phyloP scores from a whole-genome alignment of 37 sponge, comb jelly and placozoan species.

The Bolinopsis microptera region DNA sequence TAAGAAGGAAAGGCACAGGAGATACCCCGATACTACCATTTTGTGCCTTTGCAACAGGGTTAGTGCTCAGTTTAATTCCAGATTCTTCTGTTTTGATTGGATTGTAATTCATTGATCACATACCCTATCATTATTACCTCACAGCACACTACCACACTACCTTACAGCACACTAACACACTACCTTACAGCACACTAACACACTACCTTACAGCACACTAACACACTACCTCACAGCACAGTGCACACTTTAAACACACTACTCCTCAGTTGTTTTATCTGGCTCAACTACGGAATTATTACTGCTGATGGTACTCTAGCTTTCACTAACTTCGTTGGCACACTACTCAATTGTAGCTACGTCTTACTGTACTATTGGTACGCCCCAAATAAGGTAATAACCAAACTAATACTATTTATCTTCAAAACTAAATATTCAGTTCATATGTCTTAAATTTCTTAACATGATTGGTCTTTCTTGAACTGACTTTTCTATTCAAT shows the following conservation, averaged over 20 bases:
- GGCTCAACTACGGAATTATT: constrained; percentile 46
- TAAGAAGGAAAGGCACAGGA: constrained; percentile 35
- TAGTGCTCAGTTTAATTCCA: too few species aligned
- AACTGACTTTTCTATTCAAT: not conserved
- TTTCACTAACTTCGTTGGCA: constrained; percentile 24
- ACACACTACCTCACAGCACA: not conserved
- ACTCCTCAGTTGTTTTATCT: constrained; percentile 25
- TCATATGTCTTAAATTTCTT: not conserved
- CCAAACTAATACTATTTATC: not conserved
- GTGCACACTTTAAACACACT: too few species aligned
- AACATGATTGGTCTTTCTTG: not conserved
- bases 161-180: not conserved
- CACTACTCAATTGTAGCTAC: constrained; percentile 45
- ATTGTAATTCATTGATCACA: too few species aligned
- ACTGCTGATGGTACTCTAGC: not conserved
- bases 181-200: not conserved
- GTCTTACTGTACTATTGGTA: constrained; percentile 51
- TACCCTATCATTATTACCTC: too few species aligned
- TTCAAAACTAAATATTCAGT: not conserved
- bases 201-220: not conserved
- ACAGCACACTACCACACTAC: not conserved
- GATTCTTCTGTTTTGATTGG: too few species aligned
- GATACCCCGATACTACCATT: constrained; percentile 59
- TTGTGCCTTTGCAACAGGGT: constrained; percentile 8
- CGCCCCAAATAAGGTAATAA: constrained; percentile 29